These are phyloP conservation scores for Bergia sp. DNA, from an alignment of 92 coral and sea anemone species.

Conservation along the genomic window DNA sequence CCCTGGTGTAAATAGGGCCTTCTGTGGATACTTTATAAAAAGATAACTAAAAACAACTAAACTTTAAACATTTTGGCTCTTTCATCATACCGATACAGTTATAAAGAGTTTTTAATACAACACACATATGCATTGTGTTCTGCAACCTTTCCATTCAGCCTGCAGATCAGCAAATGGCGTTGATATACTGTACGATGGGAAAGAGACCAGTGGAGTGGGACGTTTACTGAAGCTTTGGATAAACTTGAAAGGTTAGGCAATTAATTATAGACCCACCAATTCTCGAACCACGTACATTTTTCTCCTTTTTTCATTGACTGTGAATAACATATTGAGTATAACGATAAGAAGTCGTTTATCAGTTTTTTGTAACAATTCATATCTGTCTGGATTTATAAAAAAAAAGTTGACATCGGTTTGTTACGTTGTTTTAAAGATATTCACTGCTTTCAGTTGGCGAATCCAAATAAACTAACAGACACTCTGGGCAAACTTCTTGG, in stretches of 20 bases:
- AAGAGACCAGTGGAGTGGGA: neutral
- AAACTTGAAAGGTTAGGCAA: slow-evolving; percentile 54
- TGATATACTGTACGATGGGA: slow-evolving; percentile 6
- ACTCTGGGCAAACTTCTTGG: no score
- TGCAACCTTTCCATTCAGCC: slow-evolving; percentile 25
- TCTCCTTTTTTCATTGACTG: neutral
- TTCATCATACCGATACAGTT: neutral
- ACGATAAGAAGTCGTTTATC: neutral
- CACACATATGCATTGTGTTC: neutral
- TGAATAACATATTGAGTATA: neutral
- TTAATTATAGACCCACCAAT: neutral
- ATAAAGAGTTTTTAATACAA: no score
- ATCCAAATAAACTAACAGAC: neutral
- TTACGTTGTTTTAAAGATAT: no score
- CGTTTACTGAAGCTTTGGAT: slow-evolving; percentile 55
- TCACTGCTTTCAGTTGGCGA: neutral
- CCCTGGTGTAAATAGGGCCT: no score
- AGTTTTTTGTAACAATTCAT: neutral
- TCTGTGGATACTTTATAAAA: no score
- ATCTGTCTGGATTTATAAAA: neutral
- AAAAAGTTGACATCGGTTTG: no score
- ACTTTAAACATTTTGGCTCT: neutral
- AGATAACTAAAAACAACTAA: no score
- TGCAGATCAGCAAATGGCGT: slow-evolving; percentile 64
- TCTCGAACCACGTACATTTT: no score